Evolutionary conservation across 2,888 invertebrate genomes (phyloP).

Genomic region (Chouioia cunea): DNA sequence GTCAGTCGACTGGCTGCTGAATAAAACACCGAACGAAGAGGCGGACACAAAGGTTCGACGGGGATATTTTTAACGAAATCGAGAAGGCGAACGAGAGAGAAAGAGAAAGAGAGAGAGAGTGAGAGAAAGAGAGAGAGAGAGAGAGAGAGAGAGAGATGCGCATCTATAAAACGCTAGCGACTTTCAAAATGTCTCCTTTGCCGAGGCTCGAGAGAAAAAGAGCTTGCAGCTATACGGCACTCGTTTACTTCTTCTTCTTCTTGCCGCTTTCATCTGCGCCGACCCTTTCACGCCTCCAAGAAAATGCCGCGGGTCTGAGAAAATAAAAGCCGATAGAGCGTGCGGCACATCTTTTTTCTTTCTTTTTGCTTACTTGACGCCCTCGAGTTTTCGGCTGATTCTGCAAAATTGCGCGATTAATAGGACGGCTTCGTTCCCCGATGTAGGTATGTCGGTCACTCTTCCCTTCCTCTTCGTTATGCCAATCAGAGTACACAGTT

Average conservation of each 20-base stretch:
- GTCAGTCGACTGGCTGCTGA: slow-evolving; percentile 2
- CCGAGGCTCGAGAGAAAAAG: neutral
- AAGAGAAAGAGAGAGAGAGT: slow-evolving; percentile 14
- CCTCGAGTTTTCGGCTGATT: slow-evolving; percentile 6
- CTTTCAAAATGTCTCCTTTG: slow-evolving; percentile 48
- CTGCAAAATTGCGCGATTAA: slow-evolving; percentile 2
- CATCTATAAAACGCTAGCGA: slow-evolving; percentile 48
- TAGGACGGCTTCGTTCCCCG: neutral
- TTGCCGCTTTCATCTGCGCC: slow-evolving; percentile 43
- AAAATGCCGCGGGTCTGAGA: slow-evolving; percentile 25
- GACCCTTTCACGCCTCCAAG: slow-evolving; percentile 45
- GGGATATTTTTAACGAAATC: slow-evolving; percentile 57
- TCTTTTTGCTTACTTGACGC: slow-evolving; percentile 3
- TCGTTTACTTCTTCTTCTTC: slow-evolving; percentile 28
- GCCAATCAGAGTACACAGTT: slow-evolving; percentile 14
- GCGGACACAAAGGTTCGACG: slow-evolving; percentile 48
- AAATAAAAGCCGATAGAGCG: slow-evolving; percentile 26
- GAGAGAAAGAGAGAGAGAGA: slow-evolving; percentile 4
- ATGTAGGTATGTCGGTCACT: slow-evolving; percentile 29
- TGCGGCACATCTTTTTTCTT: neutral
- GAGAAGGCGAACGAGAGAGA: slow-evolving; percentile 28
- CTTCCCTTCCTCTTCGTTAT: slow-evolving; percentile 11
- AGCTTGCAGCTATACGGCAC: neutral
- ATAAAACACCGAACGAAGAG: slow-evolving; percentile 23
- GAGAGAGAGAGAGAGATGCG: slow-evolving; percentile 28